Evolutionary conservation across 2,888 invertebrate species (phyloP).

Genomic region (Andricus curvator): DNA sequence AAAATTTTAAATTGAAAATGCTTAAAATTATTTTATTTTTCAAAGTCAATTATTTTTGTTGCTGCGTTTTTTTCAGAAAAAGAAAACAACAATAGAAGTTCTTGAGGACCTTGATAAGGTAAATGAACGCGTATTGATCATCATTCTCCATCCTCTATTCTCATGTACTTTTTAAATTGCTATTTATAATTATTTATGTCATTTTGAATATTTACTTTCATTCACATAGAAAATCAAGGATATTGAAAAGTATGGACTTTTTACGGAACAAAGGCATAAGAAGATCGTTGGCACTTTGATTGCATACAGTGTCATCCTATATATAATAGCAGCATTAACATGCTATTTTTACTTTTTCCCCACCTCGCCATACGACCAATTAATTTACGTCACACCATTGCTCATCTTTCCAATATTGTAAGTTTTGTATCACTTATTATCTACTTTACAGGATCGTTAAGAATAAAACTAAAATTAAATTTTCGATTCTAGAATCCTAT

Average conservation of each 20-base stretch:
- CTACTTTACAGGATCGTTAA: not conserved
- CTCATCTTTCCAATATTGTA: slow-evolving; percentile 91
- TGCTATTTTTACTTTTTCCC: slow-evolving; percentile 91
- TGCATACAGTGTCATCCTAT: slow-evolving; percentile 84
- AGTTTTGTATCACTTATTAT: slow-evolving; percentile 77
- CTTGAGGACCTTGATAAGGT: slow-evolving; percentile 87
- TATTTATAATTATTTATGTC: slow-evolving; percentile 27
- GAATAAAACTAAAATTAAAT: slow-evolving; percentile 43
- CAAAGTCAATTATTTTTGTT: not conserved
- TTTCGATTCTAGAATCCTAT: slow-evolving; percentile 84
- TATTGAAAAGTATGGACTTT: slow-evolving; percentile 89
- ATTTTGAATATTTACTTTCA: slow-evolving; percentile 45
- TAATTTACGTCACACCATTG: slow-evolving; percentile 89
- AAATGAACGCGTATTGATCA: slow-evolving; percentile 38
- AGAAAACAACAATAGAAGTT: slow-evolving; percentile 80
- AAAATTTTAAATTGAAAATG: not conserved
- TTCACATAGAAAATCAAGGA: slow-evolving; percentile 84
- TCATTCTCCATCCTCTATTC: slow-evolving; percentile 14
- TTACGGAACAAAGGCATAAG: slow-evolving; percentile 90
- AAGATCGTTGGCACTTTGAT: slow-evolving; percentile 89
- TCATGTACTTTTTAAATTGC: slow-evolving; percentile 13
- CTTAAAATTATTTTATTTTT: slow-evolving; percentile 4
- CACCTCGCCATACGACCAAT: slow-evolving; percentile 85
- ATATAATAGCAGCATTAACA: slow-evolving; percentile 85
- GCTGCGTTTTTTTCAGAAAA: slow-evolving; percentile 78